Conservation (phyloP, 2,113 vertebrate species). For the Neogale vison region DNA sequence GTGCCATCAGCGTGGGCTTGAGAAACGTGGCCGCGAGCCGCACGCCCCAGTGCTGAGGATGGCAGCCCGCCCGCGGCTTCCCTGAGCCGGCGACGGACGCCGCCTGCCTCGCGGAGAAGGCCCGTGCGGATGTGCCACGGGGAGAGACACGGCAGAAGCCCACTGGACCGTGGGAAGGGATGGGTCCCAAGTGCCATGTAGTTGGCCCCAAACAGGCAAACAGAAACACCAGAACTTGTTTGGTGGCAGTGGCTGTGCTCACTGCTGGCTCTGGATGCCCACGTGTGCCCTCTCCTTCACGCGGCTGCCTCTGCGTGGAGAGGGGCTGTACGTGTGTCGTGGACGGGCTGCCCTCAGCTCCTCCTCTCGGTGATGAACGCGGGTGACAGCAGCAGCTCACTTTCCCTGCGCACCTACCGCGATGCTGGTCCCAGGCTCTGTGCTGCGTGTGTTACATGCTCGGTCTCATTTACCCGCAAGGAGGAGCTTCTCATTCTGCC, state of each 20-base stretch:
- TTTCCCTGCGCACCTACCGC: not conserved
- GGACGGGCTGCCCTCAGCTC: not conserved
- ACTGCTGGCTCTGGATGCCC: constrained; percentile 64
- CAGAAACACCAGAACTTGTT: constrained; percentile 10
- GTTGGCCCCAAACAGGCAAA: constrained; percentile 50
- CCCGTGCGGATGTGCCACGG: not conserved
- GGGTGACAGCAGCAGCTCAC: not conserved
- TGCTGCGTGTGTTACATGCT: not conserved
- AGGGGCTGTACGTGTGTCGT: not conserved
- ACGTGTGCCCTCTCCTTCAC: not conserved
- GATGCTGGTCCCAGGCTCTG: not conserved
- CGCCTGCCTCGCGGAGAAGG: constrained; percentile 31
- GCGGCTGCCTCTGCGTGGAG: not conserved
- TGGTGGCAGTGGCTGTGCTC: constrained; percentile 79
- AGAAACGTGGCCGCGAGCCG: not conserved
- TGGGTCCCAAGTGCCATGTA: constrained; percentile 62
- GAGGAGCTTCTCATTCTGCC: not conserved
- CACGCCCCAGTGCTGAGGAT: not conserved
- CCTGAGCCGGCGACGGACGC: not conserved
- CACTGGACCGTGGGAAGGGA: constrained; percentile 61
- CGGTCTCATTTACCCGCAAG: not conserved
- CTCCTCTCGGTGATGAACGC: not conserved
- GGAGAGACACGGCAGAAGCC: constrained; percentile 70
- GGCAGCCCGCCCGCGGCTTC: not conserved
- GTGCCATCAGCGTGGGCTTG: fast-evolving